These are phyloP conservation scores for Triplophysa dalaica DNA, from an alignment of 2,113 vertebrate genomes.

Conservation along the genomic window DNA sequence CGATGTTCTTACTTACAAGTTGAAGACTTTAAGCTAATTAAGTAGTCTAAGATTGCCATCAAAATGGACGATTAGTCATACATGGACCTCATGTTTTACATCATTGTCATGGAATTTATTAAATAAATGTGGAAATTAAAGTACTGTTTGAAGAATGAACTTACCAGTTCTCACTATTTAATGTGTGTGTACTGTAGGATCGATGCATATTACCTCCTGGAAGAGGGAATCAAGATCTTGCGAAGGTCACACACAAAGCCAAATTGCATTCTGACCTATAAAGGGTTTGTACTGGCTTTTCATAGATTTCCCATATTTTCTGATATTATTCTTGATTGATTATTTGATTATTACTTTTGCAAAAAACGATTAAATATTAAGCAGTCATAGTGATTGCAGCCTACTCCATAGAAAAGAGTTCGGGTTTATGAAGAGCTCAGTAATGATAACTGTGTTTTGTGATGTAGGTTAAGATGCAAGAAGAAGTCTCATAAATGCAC, in stretches of 20 bases:
- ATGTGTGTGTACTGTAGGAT: not conserved
- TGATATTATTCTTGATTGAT: no score
- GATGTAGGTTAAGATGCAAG: not conserved
- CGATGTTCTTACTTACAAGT: no score
- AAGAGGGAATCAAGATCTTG: not conserved
- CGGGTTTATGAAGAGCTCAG: not conserved
- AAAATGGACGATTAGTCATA: no score
- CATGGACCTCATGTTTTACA: not conserved
- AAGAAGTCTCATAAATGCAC: not conserved
- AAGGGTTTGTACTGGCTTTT: not conserved
- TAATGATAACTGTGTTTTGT: not conserved
- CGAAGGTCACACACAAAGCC: not conserved
- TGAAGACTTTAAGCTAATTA: no score
- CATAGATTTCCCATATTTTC: no score
- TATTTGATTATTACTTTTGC: no score
- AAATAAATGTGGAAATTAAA: not conserved
- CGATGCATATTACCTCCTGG: accelerated
- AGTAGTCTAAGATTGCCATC: no score
- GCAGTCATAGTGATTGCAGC: not conserved
- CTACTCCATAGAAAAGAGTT: not conserved
- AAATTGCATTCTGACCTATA: not conserved
- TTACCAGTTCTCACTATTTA: not conserved
- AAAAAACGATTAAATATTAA: no score
- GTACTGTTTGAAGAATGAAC: no score
- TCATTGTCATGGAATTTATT: not conserved